A percentile compares a stretch with the other conserved stretches of the same genome.
Conservation (phyloP, 2,888 invertebrate genomes). For the Serripes groenlandicus region DNA sequence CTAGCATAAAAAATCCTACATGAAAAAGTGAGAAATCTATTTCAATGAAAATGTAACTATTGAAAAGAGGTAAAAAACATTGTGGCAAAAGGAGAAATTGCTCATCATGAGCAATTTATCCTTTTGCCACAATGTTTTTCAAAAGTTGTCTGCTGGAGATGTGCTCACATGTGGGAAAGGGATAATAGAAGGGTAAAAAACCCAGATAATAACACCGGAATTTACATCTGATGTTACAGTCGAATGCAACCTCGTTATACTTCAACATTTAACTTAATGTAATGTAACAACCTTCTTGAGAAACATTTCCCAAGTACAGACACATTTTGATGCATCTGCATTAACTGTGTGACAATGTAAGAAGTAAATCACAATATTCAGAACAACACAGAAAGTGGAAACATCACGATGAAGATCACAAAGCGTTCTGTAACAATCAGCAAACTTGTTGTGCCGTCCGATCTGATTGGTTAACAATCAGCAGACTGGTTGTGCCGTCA, state of each 20-base stretch:
- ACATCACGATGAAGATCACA: slow-evolving; percentile 20
- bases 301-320: no score
- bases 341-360: neutral
- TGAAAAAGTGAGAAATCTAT: no score
- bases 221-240: no score
- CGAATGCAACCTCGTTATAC: no score
- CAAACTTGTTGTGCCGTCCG: neutral
- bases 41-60: no score
- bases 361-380: neutral
- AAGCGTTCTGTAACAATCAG: neutral
- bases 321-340: no score
- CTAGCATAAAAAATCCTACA: neutral
- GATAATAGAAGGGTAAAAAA: no score
- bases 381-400: neutral
- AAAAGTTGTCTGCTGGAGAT: no score
- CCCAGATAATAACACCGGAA: no score
- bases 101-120: neutral
- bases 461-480: slow-evolving; percentile 29
- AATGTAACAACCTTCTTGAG: no score
- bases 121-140: slow-evolving; percentile 4
- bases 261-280: no score
- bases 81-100: slow-evolving; percentile 14
- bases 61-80: neutral
- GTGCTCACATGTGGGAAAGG: no score
- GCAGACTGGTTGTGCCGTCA: slow-evolving; percentile 57